phyloP scores from a whole-genome alignment of 1,140 invertebrate genomes.

The Nomia melanderi region DNA sequence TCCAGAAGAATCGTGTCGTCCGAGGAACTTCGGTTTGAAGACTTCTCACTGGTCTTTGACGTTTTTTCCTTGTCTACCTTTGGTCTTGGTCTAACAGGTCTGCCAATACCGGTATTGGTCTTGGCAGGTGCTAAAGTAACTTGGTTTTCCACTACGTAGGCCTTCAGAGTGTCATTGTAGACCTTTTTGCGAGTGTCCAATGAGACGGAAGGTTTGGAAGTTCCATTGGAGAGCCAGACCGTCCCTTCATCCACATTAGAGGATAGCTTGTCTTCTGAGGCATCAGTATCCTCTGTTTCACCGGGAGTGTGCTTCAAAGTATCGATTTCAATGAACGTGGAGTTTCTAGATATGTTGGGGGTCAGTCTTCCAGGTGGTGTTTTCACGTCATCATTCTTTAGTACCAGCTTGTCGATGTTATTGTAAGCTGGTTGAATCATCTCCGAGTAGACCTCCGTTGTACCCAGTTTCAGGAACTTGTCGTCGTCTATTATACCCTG shows the following conservation, averaged over 20 bases:
- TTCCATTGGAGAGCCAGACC: constrained; percentile 9
- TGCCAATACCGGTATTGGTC: constrained; percentile 73
- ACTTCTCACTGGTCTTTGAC: constrained; percentile 36
- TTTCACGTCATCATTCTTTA: constrained; percentile 14
- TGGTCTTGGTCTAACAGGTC: constrained; percentile 72
- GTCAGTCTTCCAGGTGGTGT: background rate
- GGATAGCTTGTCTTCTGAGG: background rate
- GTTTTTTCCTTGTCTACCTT: constrained; percentile 66
- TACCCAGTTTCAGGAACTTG: constrained; percentile 45
- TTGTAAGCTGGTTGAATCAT: constrained; percentile 57
- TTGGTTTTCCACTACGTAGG: constrained; percentile 71
- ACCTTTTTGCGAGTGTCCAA: constrained; percentile 55
- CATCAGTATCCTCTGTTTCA: constrained; percentile 14
- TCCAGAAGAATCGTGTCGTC: constrained; percentile 66
- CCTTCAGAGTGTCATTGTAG: constrained; percentile 76
- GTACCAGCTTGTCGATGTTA: constrained; percentile 59
- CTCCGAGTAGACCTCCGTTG: constrained; percentile 66
- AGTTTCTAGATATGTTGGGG: constrained; percentile 64
- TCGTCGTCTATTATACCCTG: constrained; percentile 52
- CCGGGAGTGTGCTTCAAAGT: constrained; percentile 71
- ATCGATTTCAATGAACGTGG: constrained; percentile 75
- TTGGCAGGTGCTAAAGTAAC: constrained; percentile 74
- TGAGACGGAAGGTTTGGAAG: background rate
- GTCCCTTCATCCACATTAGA: background rate
- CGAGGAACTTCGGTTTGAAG: background rate